These are phyloP conservation scores for Panthera leo DNA, from an alignment of 2,113 vertebrate genomes.

Conservation along the genomic window DNA sequence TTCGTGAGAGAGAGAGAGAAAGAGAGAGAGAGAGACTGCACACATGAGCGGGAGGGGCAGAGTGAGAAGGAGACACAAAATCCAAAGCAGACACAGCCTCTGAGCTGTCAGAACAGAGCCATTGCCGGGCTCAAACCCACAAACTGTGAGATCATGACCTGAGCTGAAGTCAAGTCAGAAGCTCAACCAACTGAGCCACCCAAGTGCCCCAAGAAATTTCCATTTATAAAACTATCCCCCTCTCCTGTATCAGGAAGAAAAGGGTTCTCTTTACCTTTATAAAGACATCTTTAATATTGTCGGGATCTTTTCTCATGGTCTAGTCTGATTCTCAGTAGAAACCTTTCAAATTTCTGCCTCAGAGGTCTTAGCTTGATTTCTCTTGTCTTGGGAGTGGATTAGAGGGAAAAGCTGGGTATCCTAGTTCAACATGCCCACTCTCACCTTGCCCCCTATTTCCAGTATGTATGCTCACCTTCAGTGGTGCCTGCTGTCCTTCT, in stretches of 20 bases:
- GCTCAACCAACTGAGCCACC: too few relatives aligned
- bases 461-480: neutral
- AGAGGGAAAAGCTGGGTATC: neutral
- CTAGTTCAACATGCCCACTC: neutral
- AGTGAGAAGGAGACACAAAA: too few relatives aligned
- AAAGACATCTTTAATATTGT: neutral
- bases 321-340: neutral
- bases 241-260: neutral
- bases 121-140: too few relatives aligned
- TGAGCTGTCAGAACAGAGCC: too few relatives aligned
- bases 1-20: too few relatives aligned
- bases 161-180: too few relatives aligned
- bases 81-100: too few relatives aligned
- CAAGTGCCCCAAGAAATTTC: neutral
- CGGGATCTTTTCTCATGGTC: neutral
- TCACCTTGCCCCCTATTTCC: neutral
- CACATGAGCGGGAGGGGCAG: too few relatives aligned
- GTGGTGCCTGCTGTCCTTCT: neutral
- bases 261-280: neutral
- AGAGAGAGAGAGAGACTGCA: too few relatives aligned
- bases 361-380: neutral
- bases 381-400: neutral
- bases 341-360: neutral
- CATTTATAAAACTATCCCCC: neutral
- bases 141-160: too few relatives aligned